phyloP scores from a whole-genome alignment of 1,140 invertebrate species.

The Diorhabda carinulata region DNA sequence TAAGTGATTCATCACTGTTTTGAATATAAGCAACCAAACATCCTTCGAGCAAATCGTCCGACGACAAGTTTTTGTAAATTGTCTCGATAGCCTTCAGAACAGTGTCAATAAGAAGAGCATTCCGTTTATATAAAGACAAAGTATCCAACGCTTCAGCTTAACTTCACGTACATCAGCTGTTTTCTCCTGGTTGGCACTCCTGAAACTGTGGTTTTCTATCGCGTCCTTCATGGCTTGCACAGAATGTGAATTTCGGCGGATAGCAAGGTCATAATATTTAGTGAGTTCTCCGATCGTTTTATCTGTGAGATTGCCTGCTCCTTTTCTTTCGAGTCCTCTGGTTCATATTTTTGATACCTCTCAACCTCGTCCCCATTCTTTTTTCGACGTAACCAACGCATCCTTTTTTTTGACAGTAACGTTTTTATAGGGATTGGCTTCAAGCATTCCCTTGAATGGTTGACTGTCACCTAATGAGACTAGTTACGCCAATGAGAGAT shows the following conservation, averaged over 20 bases:
- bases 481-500: no score
- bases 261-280: slow-evolving; percentile 5
- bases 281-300: slow-evolving; percentile 1
- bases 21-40: not conserved
- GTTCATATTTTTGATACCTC: not conserved
- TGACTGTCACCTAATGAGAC: no score
- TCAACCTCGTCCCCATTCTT: not conserved
- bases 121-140: slow-evolving; percentile 1
- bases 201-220: not conserved
- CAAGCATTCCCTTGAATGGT: no score
- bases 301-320: not conserved
- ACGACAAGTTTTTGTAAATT: slow-evolving; percentile 1
- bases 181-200: slow-evolving; percentile 3
- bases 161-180: slow-evolving; percentile 3
- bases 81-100: not conserved
- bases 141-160: not conserved
- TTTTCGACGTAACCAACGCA: slow-evolving; percentile 3
- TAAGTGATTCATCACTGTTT: not conserved
- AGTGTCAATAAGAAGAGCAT: not conserved
- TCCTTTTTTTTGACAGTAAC: slow-evolving; percentile 4
- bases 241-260: slow-evolving; percentile 3
- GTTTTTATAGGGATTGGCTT: not conserved
- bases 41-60: not conserved
- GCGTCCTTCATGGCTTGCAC: slow-evolving; percentile 4
- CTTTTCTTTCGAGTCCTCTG: not conserved